Base-by-base conservation (phyloP, 2,797 vertebrate genomes). In the Sebastes baramenuke region DNA sequence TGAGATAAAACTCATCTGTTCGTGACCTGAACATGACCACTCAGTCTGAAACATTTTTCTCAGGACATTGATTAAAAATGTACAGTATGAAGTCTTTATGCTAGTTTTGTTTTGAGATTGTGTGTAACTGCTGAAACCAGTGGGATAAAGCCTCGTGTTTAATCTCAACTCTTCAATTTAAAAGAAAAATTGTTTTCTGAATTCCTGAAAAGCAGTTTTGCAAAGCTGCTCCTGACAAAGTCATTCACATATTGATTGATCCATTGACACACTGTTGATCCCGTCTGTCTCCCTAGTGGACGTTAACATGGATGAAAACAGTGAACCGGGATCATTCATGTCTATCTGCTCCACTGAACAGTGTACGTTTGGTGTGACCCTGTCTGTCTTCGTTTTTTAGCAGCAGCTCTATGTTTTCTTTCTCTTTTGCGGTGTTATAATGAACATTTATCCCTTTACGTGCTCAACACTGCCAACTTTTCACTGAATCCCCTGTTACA, bases 401-500 rank as follows among this genome's bases (percentile, higher is more conserved):
- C 62, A 49, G 27, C 66, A 61, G 11, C 2, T 22, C 5, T 52
- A 2, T 62, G 20, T 60, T 25, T 24, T 24, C 18, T 38, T 24
- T 67, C n/a, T 49, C 24, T 30, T 7, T 30, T 46, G 24, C 18
- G 52, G 29, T 73, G 8, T 46, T 69, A 32, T 14, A 38, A 32
- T 80, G 49, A 25, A 60, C 42, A 20, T 52, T 27, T 75, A 64
- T 72, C 56, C 54, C 67, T 82, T 75, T 64, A 68, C 18, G 2
- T 20, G 52, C 52, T 72, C 71, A 64, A 38, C 69, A 77, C 82
- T 84, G 82, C 72, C 78, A 79, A 38, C 61, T 36, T 60, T 36
- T 24, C 32, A 32, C 32, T 11, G 27, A 70, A 42, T 46, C 18
- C 14, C n/a, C 13, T 13, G 18, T 67, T 22, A 10, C 46, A 42